Base-by-base conservation (phyloP, 2,888 invertebrate genomes). In the Andrena haemorrhoa region DNA sequence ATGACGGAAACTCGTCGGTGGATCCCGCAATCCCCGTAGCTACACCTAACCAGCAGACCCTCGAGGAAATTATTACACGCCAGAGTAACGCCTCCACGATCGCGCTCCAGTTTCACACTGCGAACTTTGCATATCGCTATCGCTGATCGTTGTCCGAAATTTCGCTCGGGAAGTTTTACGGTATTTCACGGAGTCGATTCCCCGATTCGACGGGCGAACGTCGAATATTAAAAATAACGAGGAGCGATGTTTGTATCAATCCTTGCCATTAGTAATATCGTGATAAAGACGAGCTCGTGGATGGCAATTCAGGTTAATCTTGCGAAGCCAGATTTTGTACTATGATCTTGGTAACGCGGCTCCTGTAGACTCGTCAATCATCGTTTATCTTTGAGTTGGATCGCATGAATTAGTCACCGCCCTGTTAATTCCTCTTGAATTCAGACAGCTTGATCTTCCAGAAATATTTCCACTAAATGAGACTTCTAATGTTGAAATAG, bases 11-110 rank as follows among this genome's bases (percentile, higher is more conserved):
- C 86, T 86, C 74, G 78, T 71, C 51, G 75, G 64, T 26, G 56
- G 71, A 66, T 80, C 65, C 74, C 65, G 64, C 65, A 65, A 74
- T 71, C 72, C 61, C 31, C 31, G 56, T 20, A 66, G 82, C 77
- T 71, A 69, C 69, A 69, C 58, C 68, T 51, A 64, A 41, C 58
- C 78, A 31, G 61, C 60, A 79, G 71, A 68, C 74, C 75, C 82
- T 75, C 66, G 64, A 81, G 88, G 78, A 78, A 86, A 86, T 88
- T 83, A 88, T 86, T 83, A 83, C 86, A 66, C 53, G 74, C 29
- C 47, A 65, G 66, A 47, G 60, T 72, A 58, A 71, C 68, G 79
- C 49, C 41, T 65, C 41, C 65, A 61, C 41, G 60, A 75, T 75
- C 68, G 31, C 61, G 74, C 56, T 64, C 58, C 26, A 53, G 33